Base-by-base conservation (phyloP, 2,113 vertebrate genomes). In the Toxotes chatareus region DNA sequence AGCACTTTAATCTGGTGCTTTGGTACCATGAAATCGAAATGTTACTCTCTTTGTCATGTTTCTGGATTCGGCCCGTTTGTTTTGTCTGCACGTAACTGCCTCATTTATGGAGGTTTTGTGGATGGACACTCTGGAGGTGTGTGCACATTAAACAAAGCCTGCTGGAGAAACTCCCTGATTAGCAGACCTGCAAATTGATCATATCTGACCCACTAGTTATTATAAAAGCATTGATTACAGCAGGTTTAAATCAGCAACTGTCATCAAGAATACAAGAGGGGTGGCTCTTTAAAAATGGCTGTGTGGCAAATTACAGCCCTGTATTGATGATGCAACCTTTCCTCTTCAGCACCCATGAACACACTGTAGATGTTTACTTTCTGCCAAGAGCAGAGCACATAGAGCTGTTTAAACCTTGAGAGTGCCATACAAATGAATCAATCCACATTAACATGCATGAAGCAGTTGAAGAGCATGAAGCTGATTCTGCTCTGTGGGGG, bases 361-460 rank as follows among this genome's bases (percentile, higher is more conserved):
- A 12, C 36, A 38, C 46, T 44, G 19, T 21, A 51, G 44, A 40
- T 10, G 7, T n/a, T 21, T 75, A n/a, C 49, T 57, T 62, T 32
- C 16, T 4, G 5, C 61, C 51, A 27, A 4, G 4, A 1, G 27
- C 0, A 2, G 62, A 67, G n/a, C n/a, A 23, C 23, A 40, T 47
- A 7, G 42, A 49, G 57, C 14, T 64, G 36, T 38, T 68, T 42
- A 36, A 36, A 19, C 23, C 14, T 7, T 11, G 34, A 62, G 38
- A 31, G 51, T 23, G 0, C 0, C 6, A 4, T 53, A 70, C 13
- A 46, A 46, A 47, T 71, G 0, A 17, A 23, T 64, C 1, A 0
- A 0, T 42, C 12, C 23, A 40, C 46, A 49, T 81, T 46, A 36
- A 47, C 46, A 86, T 47, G 80, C 34, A 75, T 72, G 46, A 83